phyloP scores from a whole-genome alignment of 2,797 vertebrate species.

The Danio tinwini region DNA sequence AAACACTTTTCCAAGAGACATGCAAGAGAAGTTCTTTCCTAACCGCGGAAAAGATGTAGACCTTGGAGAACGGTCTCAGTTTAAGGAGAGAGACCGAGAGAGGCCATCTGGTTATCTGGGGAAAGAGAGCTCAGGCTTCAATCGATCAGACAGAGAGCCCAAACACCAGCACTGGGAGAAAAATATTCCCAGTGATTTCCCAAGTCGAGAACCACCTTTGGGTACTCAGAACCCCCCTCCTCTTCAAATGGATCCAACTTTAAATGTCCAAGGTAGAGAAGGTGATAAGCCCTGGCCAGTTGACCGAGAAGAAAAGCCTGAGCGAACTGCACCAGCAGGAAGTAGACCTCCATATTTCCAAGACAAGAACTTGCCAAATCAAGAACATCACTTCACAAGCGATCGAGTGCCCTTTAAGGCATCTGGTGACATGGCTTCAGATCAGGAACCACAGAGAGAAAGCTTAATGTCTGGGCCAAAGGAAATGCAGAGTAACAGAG shows the following conservation, averaged over 20 bases:
- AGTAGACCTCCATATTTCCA: constrained; percentile 66
- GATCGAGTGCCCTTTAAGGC: constrained; percentile 69
- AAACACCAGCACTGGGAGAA: constrained; percentile 61
- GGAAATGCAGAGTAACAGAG: constrained; percentile 82
- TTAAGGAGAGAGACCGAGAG: constrained; percentile 71
- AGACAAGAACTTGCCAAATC: constrained; percentile 68
- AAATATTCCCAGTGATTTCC: constrained; percentile 63
- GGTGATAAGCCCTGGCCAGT: constrained; percentile 75
- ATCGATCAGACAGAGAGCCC: constrained; percentile 60
- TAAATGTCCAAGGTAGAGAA: constrained; percentile 67
- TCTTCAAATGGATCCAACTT: constrained; percentile 61
- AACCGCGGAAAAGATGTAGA: constrained; percentile 70
- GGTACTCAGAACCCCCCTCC: constrained; percentile 63
- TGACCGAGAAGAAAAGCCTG: constrained; percentile 69
- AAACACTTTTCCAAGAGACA: constrained; percentile 68
- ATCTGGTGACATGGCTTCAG: constrained; percentile 66
- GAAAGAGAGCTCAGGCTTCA: constrained; percentile 70
- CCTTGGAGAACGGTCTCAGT: constrained; percentile 65
- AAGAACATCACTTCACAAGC: constrained; percentile 58
- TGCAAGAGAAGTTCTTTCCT: constrained; percentile 76
- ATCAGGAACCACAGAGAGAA: constrained; percentile 64
- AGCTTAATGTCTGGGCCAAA: constrained; percentile 70
- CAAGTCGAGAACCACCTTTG: constrained; percentile 63
- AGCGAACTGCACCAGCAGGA: constrained; percentile 59
- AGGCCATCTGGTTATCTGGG: constrained; percentile 66